These are phyloP conservation scores for Sycobia sp. DNA, from an alignment of 1,140 invertebrate genomes.

Conservation along the genomic window DNA sequence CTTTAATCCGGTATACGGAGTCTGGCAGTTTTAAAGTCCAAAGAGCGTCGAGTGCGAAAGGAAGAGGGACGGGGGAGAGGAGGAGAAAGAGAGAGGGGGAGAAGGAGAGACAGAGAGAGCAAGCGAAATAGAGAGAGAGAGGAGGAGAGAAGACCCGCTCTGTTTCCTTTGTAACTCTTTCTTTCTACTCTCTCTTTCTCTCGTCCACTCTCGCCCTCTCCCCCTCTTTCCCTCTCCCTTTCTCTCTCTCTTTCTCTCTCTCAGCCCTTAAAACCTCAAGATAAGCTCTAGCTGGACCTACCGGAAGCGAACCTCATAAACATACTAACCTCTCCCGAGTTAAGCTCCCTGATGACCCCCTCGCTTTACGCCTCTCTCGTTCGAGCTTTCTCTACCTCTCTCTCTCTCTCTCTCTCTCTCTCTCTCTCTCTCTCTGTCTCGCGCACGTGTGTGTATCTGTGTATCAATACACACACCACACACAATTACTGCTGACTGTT, in stretches of 20 bases:
- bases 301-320: slow-evolving; percentile 46
- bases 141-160: too few species aligned
- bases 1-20: slow-evolving; percentile 5
- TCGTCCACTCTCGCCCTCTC: too few species aligned
- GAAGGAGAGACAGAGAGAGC: too few species aligned
- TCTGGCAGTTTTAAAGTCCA: neutral
- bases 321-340: slow-evolving; percentile 29
- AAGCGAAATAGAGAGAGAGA: too few species aligned
- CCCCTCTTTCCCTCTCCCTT: too few species aligned
- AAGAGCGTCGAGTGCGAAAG: too few species aligned
- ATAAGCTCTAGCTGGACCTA: slow-evolving; percentile 39
- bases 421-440: neutral
- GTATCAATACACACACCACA: too few species aligned
- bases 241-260: neutral
- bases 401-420: slow-evolving; percentile 8
- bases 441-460: too few species aligned
- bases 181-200: too few species aligned
- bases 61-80: too few species aligned
- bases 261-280: slow-evolving; percentile 43
- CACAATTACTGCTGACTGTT: slow-evolving; percentile 36
- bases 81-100: too few species aligned
- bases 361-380: neutral
- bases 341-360: neutral
- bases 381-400: neutral
- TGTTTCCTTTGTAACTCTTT: too few species aligned